A percentile compares a stretch with the other conserved stretches of the same genome.
These are phyloP conservation scores for Aproaerema taeniolella DNA, from an alignment of 2,888 invertebrate genomes.

Conservation along the genomic window DNA sequence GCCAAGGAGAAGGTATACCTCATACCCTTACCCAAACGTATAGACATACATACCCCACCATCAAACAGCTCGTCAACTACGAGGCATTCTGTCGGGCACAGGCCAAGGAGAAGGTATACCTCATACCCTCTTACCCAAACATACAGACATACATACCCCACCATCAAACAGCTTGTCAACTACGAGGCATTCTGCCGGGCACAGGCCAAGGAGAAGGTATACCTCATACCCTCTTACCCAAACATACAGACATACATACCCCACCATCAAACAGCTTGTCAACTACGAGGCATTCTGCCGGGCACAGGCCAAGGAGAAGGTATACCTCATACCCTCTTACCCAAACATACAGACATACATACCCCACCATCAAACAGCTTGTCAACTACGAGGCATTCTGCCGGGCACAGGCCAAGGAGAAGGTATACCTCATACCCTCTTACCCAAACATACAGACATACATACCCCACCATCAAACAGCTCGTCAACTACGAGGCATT, in stretches of 20 bases:
- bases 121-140: no score
- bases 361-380: constrained; percentile 83
- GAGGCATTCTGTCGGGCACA: constrained; percentile 93
- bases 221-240: no score
- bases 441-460: no score
- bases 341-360: no score
- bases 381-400: constrained; percentile 96
- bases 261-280: constrained; percentile 83
- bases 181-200: constrained; percentile 96
- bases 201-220: constrained; percentile 92
- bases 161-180: constrained; percentile 85
- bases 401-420: constrained; percentile 90
- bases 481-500: constrained; percentile 94
- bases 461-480: constrained; percentile 81
- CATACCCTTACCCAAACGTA: no score
- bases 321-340: no score
- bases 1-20: constrained; percentile 92
- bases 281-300: constrained; percentile 97
- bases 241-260: no score
- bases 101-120: constrained; percentile 94
- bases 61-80: constrained; percentile 89
- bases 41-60: constrained; percentile 81
- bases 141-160: no score
- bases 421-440: no score
- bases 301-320: constrained; percentile 91